Percentiles rank a stretch among this genome's conserved stretches.
Evolutionary conservation across 2,113 vertebrate genomes (phyloP).

Genomic region (Willisornis vidua): DNA sequence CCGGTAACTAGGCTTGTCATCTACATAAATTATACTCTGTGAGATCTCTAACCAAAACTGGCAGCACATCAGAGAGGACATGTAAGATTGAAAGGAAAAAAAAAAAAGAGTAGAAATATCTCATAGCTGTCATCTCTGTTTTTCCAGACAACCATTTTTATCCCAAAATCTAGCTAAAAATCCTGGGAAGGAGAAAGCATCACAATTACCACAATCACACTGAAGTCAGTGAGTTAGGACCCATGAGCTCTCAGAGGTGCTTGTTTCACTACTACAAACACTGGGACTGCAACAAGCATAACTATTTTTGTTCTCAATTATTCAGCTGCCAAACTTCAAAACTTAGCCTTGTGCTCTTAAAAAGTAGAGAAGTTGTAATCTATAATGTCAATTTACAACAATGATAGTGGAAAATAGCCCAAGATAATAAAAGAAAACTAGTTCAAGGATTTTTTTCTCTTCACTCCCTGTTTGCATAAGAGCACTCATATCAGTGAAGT

Average conservation of each 20-base stretch:
- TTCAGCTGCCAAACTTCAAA: background rate
- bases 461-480: background rate
- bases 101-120: background rate
- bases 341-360: background rate
- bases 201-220: background rate
- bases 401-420: background rate
- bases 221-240: background rate
- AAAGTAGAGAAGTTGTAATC: background rate
- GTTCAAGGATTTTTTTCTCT: background rate
- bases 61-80: background rate
- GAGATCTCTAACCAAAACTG: background rate
- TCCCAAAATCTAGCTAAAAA: background rate
- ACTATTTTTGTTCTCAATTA: background rate
- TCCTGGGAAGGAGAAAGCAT: background rate
- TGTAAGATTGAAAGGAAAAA: background rate
- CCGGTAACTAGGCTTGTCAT: background rate
- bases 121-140: background rate
- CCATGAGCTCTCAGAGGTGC: background rate
- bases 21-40: background rate
- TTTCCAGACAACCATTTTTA: background rate
- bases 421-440: background rate
- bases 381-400: background rate
- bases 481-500: background rate
- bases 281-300: accelerated
- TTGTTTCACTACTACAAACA: background rate